These are phyloP conservation scores for Drosophila sechellia DNA, from an alignment of 1,140 invertebrate species.

Conservation along the genomic window DNA sequence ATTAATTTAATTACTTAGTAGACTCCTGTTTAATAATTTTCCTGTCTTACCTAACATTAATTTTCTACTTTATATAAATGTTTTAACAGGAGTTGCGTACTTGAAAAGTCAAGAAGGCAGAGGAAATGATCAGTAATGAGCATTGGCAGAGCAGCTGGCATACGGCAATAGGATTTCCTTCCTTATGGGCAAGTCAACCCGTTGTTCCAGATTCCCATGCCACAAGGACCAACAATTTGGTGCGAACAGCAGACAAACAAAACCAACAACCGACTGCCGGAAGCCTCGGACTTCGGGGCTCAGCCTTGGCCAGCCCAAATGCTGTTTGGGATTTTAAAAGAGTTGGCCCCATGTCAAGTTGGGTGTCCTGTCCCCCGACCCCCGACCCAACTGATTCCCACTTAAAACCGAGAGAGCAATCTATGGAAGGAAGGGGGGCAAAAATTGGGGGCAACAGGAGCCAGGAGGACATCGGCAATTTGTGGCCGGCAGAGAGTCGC, in stretches of 20 bases:
- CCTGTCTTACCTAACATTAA: too few relatives aligned
- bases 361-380: neutral
- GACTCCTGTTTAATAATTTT: neutral
- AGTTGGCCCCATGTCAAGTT: conserved; percentile 45
- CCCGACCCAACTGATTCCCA: neutral
- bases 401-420: conserved; percentile 18
- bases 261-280: conserved; percentile 1
- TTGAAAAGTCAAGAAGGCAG: conserved; percentile 2
- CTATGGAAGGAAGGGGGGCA: conserved; percentile 3
- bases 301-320: conserved; percentile 51
- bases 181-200: conserved; percentile 15
- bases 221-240: conserved; percentile 22
- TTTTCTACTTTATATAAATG: too few relatives aligned
- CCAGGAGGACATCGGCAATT: conserved; percentile 52
- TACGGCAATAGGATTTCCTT: neutral
- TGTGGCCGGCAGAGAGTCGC: conserved; percentile 48
- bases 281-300: conserved; percentile 21
- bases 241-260: conserved; percentile 23
- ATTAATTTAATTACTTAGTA: conserved; percentile 4
- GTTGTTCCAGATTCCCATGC: neutral
- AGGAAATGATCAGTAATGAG: conserved; percentile 14
- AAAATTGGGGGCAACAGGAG: conserved; percentile 5
- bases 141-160: neutral
- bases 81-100: too few relatives aligned
- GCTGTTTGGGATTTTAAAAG: conserved; percentile 47